A percentile compares a stretch with the other conserved stretches of the same genome.
Conservation (phyloP, 2,113 vertebrate species). For the Globicephala melas region DNA sequence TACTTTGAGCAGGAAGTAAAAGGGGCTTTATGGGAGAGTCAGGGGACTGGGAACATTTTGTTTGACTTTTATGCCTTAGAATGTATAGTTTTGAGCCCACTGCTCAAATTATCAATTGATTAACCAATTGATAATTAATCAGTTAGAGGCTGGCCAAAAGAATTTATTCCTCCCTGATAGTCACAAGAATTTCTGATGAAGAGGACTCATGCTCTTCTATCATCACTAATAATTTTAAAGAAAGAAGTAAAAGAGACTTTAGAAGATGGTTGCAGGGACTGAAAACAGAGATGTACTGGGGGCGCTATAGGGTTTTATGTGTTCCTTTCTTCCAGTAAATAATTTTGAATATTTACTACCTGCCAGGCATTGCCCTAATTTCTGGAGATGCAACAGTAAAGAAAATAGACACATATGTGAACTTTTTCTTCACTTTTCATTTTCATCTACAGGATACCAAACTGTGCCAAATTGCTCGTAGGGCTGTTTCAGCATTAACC, state of each 20-base stretch:
- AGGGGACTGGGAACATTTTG: background rate
- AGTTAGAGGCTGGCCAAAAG: background rate
- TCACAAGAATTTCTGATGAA: background rate
- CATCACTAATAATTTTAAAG: slow-evolving; percentile 3
- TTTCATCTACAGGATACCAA: background rate
- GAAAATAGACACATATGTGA: background rate
- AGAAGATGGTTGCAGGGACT: background rate
- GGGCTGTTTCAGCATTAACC: background rate
- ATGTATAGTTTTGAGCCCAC: background rate
- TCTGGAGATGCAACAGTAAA: background rate
- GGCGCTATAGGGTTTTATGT: background rate
- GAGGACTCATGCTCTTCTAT: background rate
- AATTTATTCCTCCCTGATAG: background rate
- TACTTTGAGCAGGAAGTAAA: background rate
- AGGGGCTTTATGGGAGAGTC: background rate
- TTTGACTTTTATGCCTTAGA: background rate
- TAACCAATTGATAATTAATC: background rate
- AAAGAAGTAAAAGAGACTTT: background rate
- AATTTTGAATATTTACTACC: background rate
- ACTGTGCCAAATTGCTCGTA: background rate
- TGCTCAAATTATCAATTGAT: no score
- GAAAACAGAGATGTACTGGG: background rate
- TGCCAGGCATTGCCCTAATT: background rate
- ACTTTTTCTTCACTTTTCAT: background rate
- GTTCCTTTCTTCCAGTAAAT: background rate